These are phyloP conservation scores for Tanypteryx hageni DNA, from an alignment of 2,888 invertebrate species.

Conservation along the genomic window DNA sequence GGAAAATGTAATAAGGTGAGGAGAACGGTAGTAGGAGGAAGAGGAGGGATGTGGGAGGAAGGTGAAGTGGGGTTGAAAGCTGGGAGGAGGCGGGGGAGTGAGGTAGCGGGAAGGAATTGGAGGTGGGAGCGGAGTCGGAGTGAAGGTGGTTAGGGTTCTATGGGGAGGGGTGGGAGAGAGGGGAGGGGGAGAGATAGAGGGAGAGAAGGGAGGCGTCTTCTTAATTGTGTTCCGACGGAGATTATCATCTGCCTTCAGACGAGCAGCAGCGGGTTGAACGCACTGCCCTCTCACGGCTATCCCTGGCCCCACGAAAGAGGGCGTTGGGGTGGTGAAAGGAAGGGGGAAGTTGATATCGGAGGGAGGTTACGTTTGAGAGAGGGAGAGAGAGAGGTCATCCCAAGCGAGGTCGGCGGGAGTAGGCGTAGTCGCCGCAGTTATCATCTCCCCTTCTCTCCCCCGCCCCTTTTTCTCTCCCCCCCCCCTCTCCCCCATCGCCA, in stretches of 20 bases:
- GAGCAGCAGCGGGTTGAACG: slow-evolving; percentile 11
- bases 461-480: background rate
- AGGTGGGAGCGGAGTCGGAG: background rate
- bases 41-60: background rate
- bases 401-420: background rate
- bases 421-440: background rate
- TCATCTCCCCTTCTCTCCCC: background rate
- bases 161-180: background rate
- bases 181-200: background rate
- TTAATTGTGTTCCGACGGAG: slow-evolving; percentile 52
- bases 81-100: background rate
- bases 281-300: slow-evolving; percentile 17
- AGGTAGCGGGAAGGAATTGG: background rate
- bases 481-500: background rate
- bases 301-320: background rate
- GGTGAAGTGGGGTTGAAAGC: background rate
- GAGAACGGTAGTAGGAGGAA: background rate
- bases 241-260: background rate
- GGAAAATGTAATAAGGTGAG: slow-evolving; percentile 2
- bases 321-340: background rate
- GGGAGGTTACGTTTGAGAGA: too few species aligned
- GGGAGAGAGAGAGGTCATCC: background rate
- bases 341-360: background rate
- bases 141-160: background rate
- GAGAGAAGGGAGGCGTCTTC: slow-evolving; percentile 11